Evolutionary conservation across 2,888 invertebrate genomes (phyloP).

Genomic region (Bellardia pandia): DNA sequence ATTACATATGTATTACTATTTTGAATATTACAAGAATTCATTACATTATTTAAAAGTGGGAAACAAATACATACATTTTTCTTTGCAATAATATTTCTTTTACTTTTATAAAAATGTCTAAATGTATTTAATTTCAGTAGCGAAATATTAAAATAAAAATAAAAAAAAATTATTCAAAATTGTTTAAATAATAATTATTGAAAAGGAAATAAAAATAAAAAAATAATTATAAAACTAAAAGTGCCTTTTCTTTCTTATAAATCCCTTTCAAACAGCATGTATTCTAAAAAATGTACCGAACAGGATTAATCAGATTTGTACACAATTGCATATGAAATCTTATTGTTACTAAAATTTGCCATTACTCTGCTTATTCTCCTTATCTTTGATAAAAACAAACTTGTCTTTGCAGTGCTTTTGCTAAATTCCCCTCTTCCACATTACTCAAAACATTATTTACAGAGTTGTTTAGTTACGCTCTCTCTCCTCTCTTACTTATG

Average conservation of each 20-base stretch:
- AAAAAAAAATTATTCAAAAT: no score
- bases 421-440: conserved; percentile 4
- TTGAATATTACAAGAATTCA: no score
- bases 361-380: background rate
- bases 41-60: no score
- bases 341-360: background rate
- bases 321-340: background rate
- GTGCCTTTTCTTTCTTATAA: background rate
- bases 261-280: background rate
- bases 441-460: background rate
- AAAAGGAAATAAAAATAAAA: no score
- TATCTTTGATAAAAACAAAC: background rate
- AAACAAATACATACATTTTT: no score
- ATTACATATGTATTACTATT: no score
- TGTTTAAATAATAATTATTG: no score
- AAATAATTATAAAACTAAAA: no score
- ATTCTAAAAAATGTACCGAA: background rate
- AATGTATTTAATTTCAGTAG: no score
- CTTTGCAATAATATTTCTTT: no score
- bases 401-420: background rate
- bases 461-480: background rate
- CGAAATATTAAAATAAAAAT: no score
- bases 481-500: background rate
- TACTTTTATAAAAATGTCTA: no score
- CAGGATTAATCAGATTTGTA: background rate